These are phyloP conservation scores for Pseudochromis fuscus DNA, from an alignment of 2,797 vertebrate species.

Conservation along the genomic window DNA sequence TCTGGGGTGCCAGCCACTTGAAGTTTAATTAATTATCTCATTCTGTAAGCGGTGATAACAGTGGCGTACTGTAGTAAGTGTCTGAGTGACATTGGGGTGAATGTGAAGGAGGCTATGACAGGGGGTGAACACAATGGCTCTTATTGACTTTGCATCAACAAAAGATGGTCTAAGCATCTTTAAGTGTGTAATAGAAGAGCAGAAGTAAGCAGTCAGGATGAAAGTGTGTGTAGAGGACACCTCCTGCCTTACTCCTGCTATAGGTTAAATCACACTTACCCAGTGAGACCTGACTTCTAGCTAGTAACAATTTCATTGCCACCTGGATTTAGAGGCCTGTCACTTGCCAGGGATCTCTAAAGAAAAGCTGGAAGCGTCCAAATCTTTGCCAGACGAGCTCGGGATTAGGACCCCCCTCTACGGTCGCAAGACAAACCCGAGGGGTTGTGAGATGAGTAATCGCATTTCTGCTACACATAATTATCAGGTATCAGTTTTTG, in stretches of 20 bases:
- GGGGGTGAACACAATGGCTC: background rate
- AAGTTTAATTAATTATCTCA: constrained; percentile 40
- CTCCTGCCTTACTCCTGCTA: constrained; percentile 7
- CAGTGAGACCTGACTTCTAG: constrained; percentile 33
- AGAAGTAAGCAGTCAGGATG: background rate
- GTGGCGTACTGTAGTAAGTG: constrained; percentile 15
- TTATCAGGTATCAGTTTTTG: constrained; percentile 40
- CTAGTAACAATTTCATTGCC: constrained; percentile 34
- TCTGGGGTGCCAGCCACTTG: constrained; percentile 11
- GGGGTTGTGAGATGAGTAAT: constrained; percentile 30
- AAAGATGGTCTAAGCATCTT: constrained; percentile 5
- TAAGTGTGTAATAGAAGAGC: background rate
- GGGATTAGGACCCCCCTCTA: constrained; percentile 19
- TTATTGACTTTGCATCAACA: constrained; percentile 22
- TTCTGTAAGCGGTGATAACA: constrained; percentile 24
- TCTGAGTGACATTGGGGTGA: background rate
- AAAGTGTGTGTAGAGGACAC: background rate
- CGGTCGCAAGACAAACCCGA: constrained; percentile 32
- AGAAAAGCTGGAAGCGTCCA: constrained; percentile 26
- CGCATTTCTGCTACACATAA: constrained; percentile 35
- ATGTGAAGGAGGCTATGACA: constrained; percentile 14
- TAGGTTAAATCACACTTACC: constrained; percentile 30
- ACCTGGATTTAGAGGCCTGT: constrained; percentile 34
- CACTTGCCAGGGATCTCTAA: constrained; percentile 27
- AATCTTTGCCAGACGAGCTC: constrained; percentile 31